These are phyloP conservation scores for Pygoscelis adeliae DNA, from an alignment of 2,113 vertebrate genomes.

Conservation along the genomic window DNA sequence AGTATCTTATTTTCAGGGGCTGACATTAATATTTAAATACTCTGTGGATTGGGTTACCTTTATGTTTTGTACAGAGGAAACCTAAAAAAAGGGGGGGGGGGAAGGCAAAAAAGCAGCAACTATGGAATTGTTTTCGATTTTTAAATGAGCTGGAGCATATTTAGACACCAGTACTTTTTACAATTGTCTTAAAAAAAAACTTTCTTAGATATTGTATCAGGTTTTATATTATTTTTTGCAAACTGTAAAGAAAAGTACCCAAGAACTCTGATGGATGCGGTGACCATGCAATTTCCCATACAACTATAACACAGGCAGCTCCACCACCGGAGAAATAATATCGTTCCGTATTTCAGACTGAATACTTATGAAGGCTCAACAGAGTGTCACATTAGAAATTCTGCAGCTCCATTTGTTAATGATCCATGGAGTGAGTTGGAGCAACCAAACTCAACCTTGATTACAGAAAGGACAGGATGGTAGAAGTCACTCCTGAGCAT, in stretches of 20 bases:
- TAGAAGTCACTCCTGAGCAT: background rate
- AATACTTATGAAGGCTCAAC: background rate
- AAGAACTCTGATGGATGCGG: background rate
- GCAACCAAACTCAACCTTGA: background rate
- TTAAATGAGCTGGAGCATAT: background rate
- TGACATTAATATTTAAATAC: background rate
- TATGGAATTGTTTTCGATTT: background rate
- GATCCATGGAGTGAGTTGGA: background rate
- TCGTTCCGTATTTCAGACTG: background rate
- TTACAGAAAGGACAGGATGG: background rate
- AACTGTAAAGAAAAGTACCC: background rate
- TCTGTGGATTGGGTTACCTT: background rate
- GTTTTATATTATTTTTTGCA: background rate
- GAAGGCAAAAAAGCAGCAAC: background rate
- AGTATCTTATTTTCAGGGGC: background rate
- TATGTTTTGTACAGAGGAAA: background rate
- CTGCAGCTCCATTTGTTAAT: background rate
- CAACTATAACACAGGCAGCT: background rate
- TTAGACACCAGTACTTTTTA: background rate
- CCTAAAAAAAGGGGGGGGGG: background rate
- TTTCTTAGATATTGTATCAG: background rate
- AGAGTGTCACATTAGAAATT: background rate
- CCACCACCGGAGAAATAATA: background rate
- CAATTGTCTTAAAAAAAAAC: background rate
- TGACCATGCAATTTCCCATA: background rate